Evolutionary conservation across 2,797 vertebrate species (phyloP), one percentile per base, ranked within the genome.

Genomic region (Strix occidentalis): DNA sequence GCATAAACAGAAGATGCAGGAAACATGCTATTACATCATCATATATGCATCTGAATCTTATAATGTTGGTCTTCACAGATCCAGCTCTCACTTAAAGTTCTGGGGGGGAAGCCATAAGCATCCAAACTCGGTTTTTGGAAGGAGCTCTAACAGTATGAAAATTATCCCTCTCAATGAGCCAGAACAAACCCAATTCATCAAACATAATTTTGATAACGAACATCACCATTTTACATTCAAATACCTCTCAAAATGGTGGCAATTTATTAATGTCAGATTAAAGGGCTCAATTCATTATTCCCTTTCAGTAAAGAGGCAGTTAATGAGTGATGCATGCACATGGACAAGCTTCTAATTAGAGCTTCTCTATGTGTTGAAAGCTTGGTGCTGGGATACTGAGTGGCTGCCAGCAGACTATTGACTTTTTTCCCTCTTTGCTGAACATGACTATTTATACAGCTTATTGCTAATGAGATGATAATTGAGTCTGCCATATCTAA

Each of bases 211-310:
- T 95, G 94, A 87, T 94, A 97, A 98, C 91, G 93, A 98, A 97
- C 93, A 96, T 97, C 91, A 94, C 86, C 63, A 95, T 97, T 98
- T 97, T 97, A 97, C 97, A 97, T 97, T 96, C 95, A 97, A 98
- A 98, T 97, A 93, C 91, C 83, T 97, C 93, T 84, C 93, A 96
- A 98, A 98, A 98, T 98, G 95, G 92, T 95, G 89, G 91, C 89
- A 97, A 98, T 98, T 98, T 98, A 97, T 98, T 98, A 98, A 96
- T 69, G 98, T 98, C 98, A 97, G 96, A 97, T 98, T 97, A 98
- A 96, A 97, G 95, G 76, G 79, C 64, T 96, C 72, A 85, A 71
- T 97, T 97, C 97, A 96, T 98, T 97, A 97, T 95, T 98, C 95
- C 70, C 79, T 75, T 93, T 98, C 95, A 98, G 95, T 92, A 94